Conservation (phyloP, 2,888 invertebrate genomes). For the Drosophila ochracea region DNA sequence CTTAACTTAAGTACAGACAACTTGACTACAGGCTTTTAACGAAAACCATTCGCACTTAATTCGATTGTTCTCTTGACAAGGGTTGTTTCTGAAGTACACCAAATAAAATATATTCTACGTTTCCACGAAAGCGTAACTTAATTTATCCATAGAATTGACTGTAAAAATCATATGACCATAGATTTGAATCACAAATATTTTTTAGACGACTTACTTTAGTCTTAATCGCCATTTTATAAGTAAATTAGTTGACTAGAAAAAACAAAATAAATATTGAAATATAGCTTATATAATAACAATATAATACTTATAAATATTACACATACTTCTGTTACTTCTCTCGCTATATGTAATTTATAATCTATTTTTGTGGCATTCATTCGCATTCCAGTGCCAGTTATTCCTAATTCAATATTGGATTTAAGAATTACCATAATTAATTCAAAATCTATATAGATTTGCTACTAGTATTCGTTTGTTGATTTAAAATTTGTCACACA, state of each 20-base stretch:
- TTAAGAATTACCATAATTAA: conserved; percentile 23
- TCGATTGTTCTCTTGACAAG: conserved; percentile 17
- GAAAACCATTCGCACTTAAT: conserved; percentile 30
- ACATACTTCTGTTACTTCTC: neutral
- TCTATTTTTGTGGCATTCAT: neutral
- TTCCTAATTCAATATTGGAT: conserved; percentile 12
- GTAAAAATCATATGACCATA: neutral
- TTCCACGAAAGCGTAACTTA: neutral
- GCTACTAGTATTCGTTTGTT: conserved; percentile 7
- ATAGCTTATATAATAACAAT: neutral
- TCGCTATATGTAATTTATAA: neutral
- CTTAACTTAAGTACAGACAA: conserved; percentile 39
- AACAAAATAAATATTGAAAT: neutral
- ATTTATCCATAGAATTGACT: neutral
- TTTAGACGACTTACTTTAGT: neutral
- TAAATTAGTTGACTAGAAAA: neutral
- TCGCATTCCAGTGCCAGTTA: conserved; percentile 2
- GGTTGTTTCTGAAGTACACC: neutral
- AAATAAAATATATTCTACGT: neutral
- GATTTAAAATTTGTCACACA: conserved; percentile 24
- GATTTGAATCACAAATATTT: neutral
- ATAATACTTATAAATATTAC: neutral
- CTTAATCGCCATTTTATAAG: neutral
- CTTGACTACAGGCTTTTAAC: conserved; percentile 18
- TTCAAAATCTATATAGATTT: conserved; percentile 10